These are phyloP conservation scores for Fringilla coelebs DNA, from an alignment of 2,797 vertebrate species.

Conservation along the genomic window DNA sequence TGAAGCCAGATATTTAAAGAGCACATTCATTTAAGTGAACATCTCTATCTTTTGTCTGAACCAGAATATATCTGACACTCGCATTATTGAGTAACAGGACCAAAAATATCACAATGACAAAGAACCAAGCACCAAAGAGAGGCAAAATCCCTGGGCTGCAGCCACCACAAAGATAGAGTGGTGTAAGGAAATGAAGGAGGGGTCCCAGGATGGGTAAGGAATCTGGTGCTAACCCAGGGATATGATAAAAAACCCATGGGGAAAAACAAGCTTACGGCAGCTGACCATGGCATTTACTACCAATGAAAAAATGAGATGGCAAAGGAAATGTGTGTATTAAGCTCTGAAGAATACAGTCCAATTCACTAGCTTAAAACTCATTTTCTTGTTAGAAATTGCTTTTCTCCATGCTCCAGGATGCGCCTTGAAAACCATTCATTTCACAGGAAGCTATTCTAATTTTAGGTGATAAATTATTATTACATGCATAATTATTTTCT, in stretches of 20 bases:
- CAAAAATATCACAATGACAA: not conserved
- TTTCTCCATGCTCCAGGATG: not conserved
- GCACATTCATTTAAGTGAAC: not conserved
- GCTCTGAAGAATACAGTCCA: not conserved
- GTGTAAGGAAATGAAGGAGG: not conserved
- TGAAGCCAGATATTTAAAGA: not conserved
- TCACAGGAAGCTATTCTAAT: not conserved
- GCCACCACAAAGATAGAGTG: not conserved
- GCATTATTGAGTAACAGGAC: not conserved
- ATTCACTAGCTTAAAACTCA: not conserved
- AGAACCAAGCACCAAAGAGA: not conserved
- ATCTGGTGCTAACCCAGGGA: not conserved
- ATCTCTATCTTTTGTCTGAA: not conserved
- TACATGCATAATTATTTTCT: not conserved
- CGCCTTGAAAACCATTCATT: not conserved
- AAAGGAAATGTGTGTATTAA: not conserved
- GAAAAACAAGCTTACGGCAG: not conserved
- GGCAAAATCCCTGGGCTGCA: not conserved
- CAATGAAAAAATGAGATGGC: not conserved
- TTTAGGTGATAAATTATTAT: not conserved
- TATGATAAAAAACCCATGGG: not conserved
- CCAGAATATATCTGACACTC: not conserved
- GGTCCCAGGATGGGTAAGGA: not conserved
- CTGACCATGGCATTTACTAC: rapidly evolving
- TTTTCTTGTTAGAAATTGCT: not conserved